Conservation (phyloP, 2,888 invertebrate genomes). For the Scaeva pyrastri region DNA sequence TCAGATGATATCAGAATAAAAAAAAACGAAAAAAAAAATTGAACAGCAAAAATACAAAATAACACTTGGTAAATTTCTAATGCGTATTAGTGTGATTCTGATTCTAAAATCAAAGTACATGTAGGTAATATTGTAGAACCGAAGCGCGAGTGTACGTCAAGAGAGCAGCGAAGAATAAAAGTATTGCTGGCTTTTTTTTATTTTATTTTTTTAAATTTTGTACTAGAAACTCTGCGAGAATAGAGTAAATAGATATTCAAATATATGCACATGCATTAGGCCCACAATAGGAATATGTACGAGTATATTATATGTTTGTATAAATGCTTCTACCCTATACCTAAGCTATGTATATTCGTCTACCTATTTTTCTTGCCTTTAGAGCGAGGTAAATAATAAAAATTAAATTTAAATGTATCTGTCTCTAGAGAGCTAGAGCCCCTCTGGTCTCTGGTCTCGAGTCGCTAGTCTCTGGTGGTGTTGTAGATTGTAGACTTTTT, state of each 20-base stretch:
- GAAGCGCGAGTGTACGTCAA: slow-evolving; percentile 53
- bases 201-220: slow-evolving; percentile 12
- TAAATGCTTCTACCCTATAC: background rate
- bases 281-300: slow-evolving; percentile 32
- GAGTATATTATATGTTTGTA: no score
- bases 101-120: slow-evolving; percentile 73
- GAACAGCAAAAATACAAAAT: slow-evolving; percentile 49
- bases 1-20: slow-evolving; percentile 75
- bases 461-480: no score
- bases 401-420: slow-evolving; percentile 40
- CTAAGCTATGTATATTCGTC: no score
- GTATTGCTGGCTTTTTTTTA: slow-evolving; percentile 54
- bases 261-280: slow-evolving; percentile 76
- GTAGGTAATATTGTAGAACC: slow-evolving; percentile 42
- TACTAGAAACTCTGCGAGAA: slow-evolving; percentile 31
- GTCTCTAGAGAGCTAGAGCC: slow-evolving; percentile 34
- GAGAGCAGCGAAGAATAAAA: slow-evolving; percentile 56
- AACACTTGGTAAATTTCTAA: slow-evolving; percentile 70
- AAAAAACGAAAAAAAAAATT: no score
- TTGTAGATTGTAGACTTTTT: slow-evolving; percentile 7
- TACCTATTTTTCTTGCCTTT: slow-evolving; percentile 34
- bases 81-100: slow-evolving; percentile 72
- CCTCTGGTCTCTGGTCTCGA: background rate
- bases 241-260: slow-evolving; percentile 71
- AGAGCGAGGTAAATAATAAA: slow-evolving; percentile 51